phyloP scores from a whole-genome alignment of 2,113 vertebrate genomes.

The Oreamnos americanus region DNA sequence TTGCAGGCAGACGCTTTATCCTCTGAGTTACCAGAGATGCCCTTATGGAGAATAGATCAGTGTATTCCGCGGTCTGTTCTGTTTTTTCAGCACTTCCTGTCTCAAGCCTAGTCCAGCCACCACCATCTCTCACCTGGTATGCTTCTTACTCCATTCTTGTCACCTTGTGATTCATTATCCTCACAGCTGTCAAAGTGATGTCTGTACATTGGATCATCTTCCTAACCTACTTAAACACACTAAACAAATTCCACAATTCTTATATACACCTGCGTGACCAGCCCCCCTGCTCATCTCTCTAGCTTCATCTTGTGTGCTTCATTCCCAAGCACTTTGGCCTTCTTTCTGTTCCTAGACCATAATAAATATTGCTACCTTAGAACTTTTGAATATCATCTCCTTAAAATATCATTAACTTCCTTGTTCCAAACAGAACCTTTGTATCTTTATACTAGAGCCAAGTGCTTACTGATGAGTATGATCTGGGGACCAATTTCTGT shows the following conservation, averaged over 20 bases:
- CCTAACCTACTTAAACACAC: not conserved
- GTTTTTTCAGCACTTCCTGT: not conserved
- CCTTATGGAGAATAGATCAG: not conserved
- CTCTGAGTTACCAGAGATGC: no score
- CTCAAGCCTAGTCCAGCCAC: not conserved
- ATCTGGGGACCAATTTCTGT: constrained; percentile 32
- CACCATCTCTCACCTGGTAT: not conserved
- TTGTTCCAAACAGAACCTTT: not conserved
- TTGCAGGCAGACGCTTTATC: no score
- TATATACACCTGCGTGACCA: not conserved
- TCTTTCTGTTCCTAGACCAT: not conserved
- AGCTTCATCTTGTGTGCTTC: not conserved
- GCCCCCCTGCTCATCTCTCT: not conserved
- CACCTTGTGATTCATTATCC: not conserved
- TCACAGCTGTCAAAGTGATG: not conserved
- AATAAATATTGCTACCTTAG: not conserved
- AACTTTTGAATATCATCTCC: not conserved
- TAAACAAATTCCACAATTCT: not conserved
- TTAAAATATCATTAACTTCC: not conserved
- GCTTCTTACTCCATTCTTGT: not conserved
- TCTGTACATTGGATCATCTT: not conserved
- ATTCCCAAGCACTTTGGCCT: not conserved
- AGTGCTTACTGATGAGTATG: not conserved
- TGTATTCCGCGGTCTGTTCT: not conserved
- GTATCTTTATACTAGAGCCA: not conserved